Conservation (phyloP, 2,797 vertebrate species). For the Poeciliopsis infans region DNA sequence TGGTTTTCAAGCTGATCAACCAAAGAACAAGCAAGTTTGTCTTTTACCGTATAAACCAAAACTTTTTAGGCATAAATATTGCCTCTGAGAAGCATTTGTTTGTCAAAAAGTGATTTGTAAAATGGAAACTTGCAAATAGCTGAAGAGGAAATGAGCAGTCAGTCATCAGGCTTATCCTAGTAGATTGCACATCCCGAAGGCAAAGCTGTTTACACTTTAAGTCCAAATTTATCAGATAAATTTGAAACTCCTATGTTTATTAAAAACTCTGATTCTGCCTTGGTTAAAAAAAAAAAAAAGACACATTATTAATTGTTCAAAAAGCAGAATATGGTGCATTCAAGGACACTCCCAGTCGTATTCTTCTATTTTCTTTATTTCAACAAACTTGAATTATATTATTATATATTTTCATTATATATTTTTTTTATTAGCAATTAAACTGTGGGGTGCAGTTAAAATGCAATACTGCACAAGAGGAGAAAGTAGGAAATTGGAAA, state of each 20-base stretch:
- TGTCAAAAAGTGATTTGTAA: background rate
- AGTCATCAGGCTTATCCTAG: background rate
- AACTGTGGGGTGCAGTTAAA: background rate
- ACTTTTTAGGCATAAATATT: background rate
- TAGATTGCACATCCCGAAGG: background rate
- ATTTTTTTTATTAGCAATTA: background rate
- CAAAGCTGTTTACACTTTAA: background rate
- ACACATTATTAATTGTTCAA: background rate
- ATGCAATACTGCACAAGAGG: background rate
- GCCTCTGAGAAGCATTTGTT: background rate
- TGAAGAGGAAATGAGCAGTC: background rate
- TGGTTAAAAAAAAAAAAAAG: background rate
- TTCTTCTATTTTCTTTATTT: background rate
- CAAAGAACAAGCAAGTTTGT: background rate
- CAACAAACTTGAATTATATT: background rate
- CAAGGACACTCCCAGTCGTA: background rate
- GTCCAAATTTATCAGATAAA: background rate
- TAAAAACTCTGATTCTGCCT: background rate
- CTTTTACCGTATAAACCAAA: background rate
- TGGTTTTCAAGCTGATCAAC: background rate
- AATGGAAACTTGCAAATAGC: background rate
- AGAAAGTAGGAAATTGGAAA: background rate
- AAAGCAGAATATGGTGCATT: background rate
- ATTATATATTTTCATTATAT: too few species aligned
- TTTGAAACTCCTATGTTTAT: background rate